phyloP scores from a whole-genome alignment of 2,113 vertebrate genomes.

The Crotalus horridus region DNA sequence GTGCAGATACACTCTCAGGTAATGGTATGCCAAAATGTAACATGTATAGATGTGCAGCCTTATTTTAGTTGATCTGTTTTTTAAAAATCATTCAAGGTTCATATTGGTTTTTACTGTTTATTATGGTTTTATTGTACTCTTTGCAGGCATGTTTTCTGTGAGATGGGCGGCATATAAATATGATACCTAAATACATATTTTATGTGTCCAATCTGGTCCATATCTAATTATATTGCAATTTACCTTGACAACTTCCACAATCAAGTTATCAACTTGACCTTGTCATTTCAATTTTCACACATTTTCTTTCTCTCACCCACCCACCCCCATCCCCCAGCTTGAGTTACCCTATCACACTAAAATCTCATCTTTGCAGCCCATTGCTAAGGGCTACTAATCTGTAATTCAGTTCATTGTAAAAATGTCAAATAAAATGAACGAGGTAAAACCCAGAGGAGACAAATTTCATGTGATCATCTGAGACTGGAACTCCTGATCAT shows the following conservation, averaged over 20 bases:
- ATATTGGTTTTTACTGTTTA: neutral
- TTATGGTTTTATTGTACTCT: neutral
- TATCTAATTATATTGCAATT: conserved; percentile 42
- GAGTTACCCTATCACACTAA: conserved; percentile 28
- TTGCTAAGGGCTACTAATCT: conserved; percentile 41
- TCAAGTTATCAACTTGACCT: conserved; percentile 43
- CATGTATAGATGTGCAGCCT: neutral
- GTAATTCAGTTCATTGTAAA: conserved; percentile 42
- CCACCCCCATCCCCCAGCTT: neutral
- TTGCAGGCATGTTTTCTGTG: neutral
- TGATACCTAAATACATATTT: neutral
- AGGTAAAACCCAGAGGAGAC: conserved; percentile 26
- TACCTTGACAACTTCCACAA: conserved; percentile 35
- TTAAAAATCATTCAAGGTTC: conserved; percentile 3
- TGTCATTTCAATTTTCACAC: conserved; percentile 55
- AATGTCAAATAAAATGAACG: conserved; percentile 40
- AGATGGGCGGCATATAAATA: neutral
- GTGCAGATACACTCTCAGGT: neutral
- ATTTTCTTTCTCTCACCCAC: neutral
- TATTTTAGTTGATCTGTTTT: neutral
- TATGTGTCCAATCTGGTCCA: conserved; percentile 32
- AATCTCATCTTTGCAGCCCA: conserved; percentile 50
- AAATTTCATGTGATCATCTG: conserved; percentile 17
- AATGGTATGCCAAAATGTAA: neutral
- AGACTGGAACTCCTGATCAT: neutral